These are phyloP conservation scores for Loripinus fragilis DNA, from an alignment of 2,888 invertebrate genomes.

Conservation along the genomic window DNA sequence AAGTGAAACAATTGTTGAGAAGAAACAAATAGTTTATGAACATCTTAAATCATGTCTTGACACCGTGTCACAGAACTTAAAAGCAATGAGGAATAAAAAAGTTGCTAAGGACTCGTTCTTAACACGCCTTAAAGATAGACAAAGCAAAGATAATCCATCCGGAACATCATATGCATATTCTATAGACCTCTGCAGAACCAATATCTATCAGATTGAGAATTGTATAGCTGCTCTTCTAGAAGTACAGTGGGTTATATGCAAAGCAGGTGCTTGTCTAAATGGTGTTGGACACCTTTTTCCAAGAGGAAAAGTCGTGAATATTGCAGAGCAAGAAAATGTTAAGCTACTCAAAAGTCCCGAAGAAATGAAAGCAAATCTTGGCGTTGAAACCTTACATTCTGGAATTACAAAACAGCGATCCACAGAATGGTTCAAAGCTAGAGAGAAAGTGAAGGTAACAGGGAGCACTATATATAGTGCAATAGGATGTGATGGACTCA, in stretches of 20 bases:
- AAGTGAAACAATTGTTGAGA: background rate
- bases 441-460: constrained; percentile 2
- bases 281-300: background rate
- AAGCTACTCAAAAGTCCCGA: background rate
- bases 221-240: background rate
- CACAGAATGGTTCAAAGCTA: constrained; percentile 9
- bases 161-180: background rate
- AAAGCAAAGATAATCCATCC: background rate
- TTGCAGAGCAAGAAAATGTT: background rate
- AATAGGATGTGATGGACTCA: constrained; percentile 5
- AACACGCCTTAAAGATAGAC: background rate
- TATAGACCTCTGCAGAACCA: background rate
- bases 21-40: background rate
- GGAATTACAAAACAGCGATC: background rate
- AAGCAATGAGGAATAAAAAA: background rate
- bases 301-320: background rate
- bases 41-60: background rate
- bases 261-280: background rate
- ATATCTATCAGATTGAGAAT: background rate
- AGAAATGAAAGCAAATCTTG: background rate
- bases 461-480: constrained; percentile 10
- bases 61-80: background rate
- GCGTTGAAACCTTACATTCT: background rate
- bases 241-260: background rate
- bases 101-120: background rate